phyloP scores from a whole-genome alignment of 2,888 invertebrate genomes.

The Pinctada fucata region DNA sequence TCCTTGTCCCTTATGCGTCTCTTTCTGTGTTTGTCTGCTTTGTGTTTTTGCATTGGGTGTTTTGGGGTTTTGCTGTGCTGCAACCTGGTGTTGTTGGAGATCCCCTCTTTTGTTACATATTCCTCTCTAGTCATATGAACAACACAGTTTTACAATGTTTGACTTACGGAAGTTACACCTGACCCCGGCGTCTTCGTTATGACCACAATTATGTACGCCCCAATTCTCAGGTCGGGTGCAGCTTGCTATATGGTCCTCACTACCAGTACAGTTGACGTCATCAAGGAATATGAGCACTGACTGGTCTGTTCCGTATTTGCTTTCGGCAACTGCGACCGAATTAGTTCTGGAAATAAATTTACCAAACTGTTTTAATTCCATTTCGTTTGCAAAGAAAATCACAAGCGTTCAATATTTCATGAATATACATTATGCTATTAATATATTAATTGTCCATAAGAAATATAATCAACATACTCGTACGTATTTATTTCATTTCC shows the following conservation, averaged over 20 bases:
- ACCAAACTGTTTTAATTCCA: background rate
- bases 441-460: background rate
- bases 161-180: conserved; percentile 44
- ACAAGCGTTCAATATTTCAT: no score
- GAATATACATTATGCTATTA: background rate
- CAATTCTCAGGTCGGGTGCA: conserved; percentile 82
- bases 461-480: no score
- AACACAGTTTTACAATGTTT: background rate
- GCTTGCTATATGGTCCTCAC: conserved; percentile 79
- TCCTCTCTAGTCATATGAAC: no score
- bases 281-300: conserved; percentile 65
- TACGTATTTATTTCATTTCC: no score
- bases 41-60: no score
- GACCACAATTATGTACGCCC: conserved; percentile 86
- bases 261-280: conserved; percentile 81
- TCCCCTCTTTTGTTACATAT: no score
- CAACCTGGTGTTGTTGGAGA: no score
- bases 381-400: no score
- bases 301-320: conserved; percentile 45
- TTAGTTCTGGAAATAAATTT: conserved; percentile 72
- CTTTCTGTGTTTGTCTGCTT: no score
- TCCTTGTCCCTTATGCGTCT: no score
- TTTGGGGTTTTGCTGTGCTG: no score
- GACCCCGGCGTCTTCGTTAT: conserved; percentile 85
- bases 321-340: conserved; percentile 73